These are phyloP conservation scores for Andrena haemorrhoa DNA, from an alignment of 2,888 invertebrate species.

Conservation along the genomic window DNA sequence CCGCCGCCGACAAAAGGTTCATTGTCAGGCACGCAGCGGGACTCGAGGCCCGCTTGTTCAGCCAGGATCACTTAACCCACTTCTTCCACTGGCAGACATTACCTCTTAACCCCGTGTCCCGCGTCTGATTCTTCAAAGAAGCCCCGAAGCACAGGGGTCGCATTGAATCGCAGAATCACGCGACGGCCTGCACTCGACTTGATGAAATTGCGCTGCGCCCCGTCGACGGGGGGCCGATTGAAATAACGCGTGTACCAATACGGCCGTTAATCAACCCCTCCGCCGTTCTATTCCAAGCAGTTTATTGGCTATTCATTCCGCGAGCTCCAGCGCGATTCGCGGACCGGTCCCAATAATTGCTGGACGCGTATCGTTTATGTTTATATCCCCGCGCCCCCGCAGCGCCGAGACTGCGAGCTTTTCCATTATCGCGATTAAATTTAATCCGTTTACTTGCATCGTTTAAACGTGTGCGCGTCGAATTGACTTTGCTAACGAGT, in stretches of 20 bases:
- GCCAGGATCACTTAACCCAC: conserved; percentile 64
- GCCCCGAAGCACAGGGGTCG: conserved; percentile 24
- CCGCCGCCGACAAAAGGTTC: conserved; percentile 50
- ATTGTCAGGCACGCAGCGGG: conserved; percentile 66
- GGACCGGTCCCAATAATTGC: not conserved
- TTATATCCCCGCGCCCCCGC: not conserved
- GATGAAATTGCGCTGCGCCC: conserved; percentile 42
- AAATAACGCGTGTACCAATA: conserved; percentile 8
- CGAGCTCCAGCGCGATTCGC: not conserved
- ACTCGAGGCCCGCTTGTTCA: conserved; percentile 51
- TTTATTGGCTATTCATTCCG: conserved; percentile 16
- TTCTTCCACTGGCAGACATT: conserved; percentile 47
- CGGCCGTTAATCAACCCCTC: conserved; percentile 19
- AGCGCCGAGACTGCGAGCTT: not conserved
- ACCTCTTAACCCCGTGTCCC: conserved; percentile 62
- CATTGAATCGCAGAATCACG: conserved; percentile 64
- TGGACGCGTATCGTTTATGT: conserved; percentile 21
- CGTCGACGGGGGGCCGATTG: not conserved
- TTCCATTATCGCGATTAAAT: conserved; percentile 28
- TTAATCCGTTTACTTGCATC: conserved; percentile 23
- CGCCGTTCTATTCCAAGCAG: not conserved
- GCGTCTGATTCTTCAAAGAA: conserved; percentile 59
- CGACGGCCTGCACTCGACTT: conserved; percentile 25
- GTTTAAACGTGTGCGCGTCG: not conserved
- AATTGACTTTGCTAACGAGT: conserved; percentile 25